Evolutionary conservation across 2,113 vertebrate genomes (phyloP).

Genomic region (Puma concolor): DNA sequence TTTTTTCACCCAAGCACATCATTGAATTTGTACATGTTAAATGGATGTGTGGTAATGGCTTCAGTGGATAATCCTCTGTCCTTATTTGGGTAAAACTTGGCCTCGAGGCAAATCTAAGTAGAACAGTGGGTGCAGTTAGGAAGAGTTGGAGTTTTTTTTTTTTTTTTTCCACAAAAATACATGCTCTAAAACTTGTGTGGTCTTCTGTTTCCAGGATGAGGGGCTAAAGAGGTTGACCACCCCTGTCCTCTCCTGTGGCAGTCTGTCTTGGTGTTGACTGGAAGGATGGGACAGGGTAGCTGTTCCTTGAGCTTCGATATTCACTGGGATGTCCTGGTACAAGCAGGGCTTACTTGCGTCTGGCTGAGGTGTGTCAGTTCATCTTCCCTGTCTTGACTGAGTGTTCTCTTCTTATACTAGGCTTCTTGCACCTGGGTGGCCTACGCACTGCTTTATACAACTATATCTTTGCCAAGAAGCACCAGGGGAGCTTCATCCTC

Average conservation of each 20-base stretch:
- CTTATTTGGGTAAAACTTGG: not conserved
- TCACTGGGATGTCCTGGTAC: not conserved
- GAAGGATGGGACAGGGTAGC: not conserved
- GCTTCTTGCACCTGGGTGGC: conserved; percentile 95
- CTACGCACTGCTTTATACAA: conserved; percentile 97
- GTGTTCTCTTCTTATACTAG: conserved; percentile 77
- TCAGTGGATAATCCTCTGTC: not conserved
- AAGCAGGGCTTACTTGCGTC: not conserved
- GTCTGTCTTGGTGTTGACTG: not conserved
- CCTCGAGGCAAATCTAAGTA: conserved; percentile 21
- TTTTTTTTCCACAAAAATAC: not conserved
- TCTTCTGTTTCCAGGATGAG: not conserved
- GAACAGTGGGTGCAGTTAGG: not conserved
- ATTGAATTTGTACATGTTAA: not conserved
- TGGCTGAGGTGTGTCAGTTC: not conserved
- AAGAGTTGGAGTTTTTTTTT: not conserved
- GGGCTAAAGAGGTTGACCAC: not conserved
- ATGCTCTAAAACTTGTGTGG: not conserved
- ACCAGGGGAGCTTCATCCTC: conserved; percentile 91
- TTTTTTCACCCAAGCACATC: not conserved
- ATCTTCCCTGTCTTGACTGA: not conserved
- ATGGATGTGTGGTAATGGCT: not conserved
- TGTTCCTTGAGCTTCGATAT: not conserved
- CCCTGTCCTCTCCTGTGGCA: not conserved
- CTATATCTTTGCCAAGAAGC: conserved; percentile 95